Conservation (phyloP, 2,797 vertebrate species). For the Paratrypauchen microcephalus region DNA sequence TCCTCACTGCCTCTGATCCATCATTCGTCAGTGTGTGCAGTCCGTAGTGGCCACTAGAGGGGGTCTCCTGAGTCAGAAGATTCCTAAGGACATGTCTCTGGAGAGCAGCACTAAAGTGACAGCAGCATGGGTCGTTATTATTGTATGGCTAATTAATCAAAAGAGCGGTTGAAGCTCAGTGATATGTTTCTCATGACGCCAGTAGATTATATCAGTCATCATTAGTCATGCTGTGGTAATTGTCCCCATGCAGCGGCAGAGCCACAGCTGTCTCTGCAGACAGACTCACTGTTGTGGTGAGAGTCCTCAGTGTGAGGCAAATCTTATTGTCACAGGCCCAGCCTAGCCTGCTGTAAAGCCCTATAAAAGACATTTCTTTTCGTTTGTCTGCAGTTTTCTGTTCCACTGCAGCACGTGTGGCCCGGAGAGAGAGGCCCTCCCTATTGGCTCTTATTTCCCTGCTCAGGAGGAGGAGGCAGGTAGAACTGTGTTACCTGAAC, state of each 20-base stretch:
- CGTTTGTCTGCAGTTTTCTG: conserved; percentile 39
- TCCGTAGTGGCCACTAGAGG: conserved; percentile 73
- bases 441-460: conserved; percentile 63
- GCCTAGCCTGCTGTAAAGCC: conserved; percentile 41
- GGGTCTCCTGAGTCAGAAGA: conserved; percentile 53
- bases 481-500: conserved; percentile 76
- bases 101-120: conserved; percentile 54
- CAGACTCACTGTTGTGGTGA: conserved; percentile 66
- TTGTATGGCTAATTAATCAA: conserved; percentile 41
- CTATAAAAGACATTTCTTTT: conserved; percentile 67
- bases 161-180: conserved; percentile 26
- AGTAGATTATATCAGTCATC: conserved; percentile 57
- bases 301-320: conserved; percentile 51
- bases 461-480: conserved; percentile 67
- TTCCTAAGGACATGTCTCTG: conserved; percentile 38
- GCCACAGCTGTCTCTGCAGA: conserved; percentile 37
- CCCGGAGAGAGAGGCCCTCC: conserved; percentile 64
- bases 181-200: conserved; percentile 37
- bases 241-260: conserved; percentile 54
- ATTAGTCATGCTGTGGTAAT: conserved; percentile 52
- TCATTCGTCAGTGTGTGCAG: conserved; percentile 6
- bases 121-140: conserved; percentile 33
- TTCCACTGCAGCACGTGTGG: conserved; percentile 76
- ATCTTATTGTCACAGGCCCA: conserved; percentile 51
- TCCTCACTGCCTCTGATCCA: not conserved